Evolutionary conservation across 2,113 vertebrate species (phyloP).

Genomic region (Corythornis madagascariensis): DNA sequence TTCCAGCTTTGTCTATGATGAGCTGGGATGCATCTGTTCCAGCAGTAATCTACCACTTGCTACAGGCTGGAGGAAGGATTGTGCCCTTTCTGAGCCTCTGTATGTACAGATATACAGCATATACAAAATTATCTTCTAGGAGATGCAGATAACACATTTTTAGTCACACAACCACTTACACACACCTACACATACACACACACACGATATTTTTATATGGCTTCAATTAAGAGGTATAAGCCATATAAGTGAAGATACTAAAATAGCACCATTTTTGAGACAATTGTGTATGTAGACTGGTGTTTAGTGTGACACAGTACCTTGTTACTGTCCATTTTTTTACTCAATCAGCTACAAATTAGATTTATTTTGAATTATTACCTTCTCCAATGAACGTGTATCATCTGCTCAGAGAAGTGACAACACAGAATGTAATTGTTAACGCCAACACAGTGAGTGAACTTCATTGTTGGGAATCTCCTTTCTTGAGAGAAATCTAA

Average conservation of each 20-base stretch:
- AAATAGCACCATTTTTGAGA: background rate
- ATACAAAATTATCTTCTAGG: background rate
- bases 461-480: conserved; percentile 66
- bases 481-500: background rate
- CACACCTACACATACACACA: rapidly evolving
- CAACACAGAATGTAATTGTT: conserved; percentile 68
- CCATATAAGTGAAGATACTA: background rate
- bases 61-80: background rate
- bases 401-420: conserved; percentile 65
- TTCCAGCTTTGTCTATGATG: background rate
- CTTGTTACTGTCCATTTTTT: conserved; percentile 21
- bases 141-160: background rate
- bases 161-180: background rate
- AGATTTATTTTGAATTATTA: conserved; percentile 66
- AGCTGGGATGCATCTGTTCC: background rate
- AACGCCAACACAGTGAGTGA: conserved; percentile 70
- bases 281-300: background rate
- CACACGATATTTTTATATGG: background rate
- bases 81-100: background rate
- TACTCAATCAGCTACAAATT: conserved; percentile 44
- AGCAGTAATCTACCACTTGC: background rate
- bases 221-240: background rate
- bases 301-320: conserved; percentile 20
- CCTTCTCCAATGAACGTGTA: conserved; percentile 53
- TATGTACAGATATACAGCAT: rapidly evolving